Base-by-base conservation (phyloP, 2,113 vertebrate genomes). In the Aptenodytes forsteri region DNA sequence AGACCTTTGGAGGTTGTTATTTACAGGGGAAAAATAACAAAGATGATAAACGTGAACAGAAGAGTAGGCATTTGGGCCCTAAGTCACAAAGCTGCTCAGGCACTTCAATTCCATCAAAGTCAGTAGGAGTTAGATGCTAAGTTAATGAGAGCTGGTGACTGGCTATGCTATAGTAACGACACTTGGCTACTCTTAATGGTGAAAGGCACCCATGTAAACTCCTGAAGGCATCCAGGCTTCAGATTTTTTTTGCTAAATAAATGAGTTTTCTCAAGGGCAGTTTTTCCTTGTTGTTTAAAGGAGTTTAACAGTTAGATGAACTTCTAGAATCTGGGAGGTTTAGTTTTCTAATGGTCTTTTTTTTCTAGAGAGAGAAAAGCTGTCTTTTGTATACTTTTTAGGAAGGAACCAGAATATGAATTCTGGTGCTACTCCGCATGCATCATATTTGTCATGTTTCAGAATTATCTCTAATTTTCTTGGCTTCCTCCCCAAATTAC, bases 381-480 rank as follows among this genome's bases (percentile, higher is more conserved):
- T 46, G 11, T 13, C 15, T 64, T 91, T 61, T 72, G 11, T 82
- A 16, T 72, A 76, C 13, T 55, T 87, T 61, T 91, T 65, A 79
- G 34, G 36, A 87, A 89, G 61, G 30, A 93, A 76, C n/a, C 16
- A 87, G 59, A 75, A 72, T 29, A 64, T 46, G 27, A 89, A 87
- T 92, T 87, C 49, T 85, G 40, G 27, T 85, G 54, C 56, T 81
- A 29, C 21, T 91, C 86, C 4, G 13, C 40, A 49, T 85, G 34
- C 52, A 77, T 81, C 8, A 0, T 58, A 67, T 67, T 89, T 92
- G 71, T 85, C 44, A 40, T 69, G 38, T 76, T 94, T 84, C 77
- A 95, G 70, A 87, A 91, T 95, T 32, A 79, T 76, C 36, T 79
- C 30, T 89, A 44, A 91, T 96, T 97, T 96, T 95, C 91, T 82